phyloP scores from a whole-genome alignment of 2,797 vertebrate genomes.

The Neosilurus mollespiculum region DNA sequence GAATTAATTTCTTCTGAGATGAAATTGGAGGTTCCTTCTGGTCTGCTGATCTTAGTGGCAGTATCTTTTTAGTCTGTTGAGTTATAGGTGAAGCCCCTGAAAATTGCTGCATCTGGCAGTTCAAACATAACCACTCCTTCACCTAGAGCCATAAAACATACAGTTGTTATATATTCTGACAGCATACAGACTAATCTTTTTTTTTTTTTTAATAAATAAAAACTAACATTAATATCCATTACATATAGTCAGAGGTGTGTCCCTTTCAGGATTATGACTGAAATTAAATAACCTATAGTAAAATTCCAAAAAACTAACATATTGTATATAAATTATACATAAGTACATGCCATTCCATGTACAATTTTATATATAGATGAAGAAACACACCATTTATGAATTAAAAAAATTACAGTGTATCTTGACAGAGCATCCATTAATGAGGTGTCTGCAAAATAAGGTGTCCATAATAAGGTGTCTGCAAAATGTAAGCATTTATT shows the following conservation, averaged over 20 bases:
- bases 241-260: not conserved
- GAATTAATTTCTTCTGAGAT: constrained; percentile 49
- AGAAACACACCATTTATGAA: not conserved
- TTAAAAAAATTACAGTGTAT: not conserved
- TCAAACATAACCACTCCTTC: constrained; percentile 90
- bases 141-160: constrained; percentile 62
- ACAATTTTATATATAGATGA: not conserved
- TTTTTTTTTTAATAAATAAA: no score
- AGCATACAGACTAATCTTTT: not conserved
- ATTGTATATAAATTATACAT: not conserved
- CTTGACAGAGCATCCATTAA: not conserved
- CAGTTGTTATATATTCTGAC: not conserved
- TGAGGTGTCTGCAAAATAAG: no score
- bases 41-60: constrained; percentile 37
- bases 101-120: constrained; percentile 84
- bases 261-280: not conserved
- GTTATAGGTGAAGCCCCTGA: constrained; percentile 73
- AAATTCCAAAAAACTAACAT: not conserved
- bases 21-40: constrained; percentile 45
- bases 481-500: not conserved
- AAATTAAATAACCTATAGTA: not conserved
- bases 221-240: no score
- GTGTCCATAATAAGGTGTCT: no score
- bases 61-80: constrained; percentile 60
- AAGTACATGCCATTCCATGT: not conserved